These are phyloP conservation scores for Peucedramus taeniatus DNA, from an alignment of 2,113 vertebrate species.

Conservation along the genomic window DNA sequence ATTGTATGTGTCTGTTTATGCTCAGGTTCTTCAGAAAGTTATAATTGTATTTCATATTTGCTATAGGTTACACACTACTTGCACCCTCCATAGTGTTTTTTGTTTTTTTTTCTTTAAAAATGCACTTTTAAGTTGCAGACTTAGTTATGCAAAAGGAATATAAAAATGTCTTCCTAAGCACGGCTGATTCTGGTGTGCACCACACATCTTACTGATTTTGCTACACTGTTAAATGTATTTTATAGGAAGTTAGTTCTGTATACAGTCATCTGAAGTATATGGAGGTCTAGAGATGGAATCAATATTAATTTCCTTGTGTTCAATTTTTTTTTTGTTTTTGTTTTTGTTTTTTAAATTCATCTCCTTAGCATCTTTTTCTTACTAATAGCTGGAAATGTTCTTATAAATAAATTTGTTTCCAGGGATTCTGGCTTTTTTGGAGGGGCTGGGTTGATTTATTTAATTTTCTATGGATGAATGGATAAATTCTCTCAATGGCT, in stretches of 20 bases:
- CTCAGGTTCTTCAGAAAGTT: background rate
- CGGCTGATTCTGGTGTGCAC: background rate
- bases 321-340: background rate
- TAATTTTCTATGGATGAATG: background rate
- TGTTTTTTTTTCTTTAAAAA: background rate
- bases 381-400: background rate
- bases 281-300: background rate
- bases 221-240: background rate
- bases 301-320: background rate
- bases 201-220: background rate
- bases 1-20: background rate
- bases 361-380: background rate
- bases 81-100: background rate
- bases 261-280: background rate
- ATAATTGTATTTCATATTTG: background rate
- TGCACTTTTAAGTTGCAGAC: background rate
- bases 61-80: background rate
- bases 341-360: background rate
- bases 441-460: background rate
- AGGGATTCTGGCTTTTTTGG: background rate
- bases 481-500: background rate
- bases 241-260: background rate
- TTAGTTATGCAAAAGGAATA: background rate
- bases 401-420: background rate
- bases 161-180: background rate